These are phyloP conservation scores for Micromesistius poutassou DNA, from an alignment of 2,797 vertebrate species.

Conservation along the genomic window DNA sequence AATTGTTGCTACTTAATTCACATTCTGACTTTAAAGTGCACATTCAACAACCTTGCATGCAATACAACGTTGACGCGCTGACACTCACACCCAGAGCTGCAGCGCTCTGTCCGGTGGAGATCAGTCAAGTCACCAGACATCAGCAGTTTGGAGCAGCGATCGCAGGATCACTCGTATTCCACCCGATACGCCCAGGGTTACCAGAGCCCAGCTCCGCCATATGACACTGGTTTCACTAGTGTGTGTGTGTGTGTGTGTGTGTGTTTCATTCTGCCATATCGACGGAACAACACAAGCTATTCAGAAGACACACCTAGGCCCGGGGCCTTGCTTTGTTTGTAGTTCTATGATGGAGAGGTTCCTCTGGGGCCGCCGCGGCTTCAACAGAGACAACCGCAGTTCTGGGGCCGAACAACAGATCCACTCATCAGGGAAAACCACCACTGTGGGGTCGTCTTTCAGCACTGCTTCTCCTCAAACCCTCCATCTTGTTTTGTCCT, in stretches of 20 bases:
- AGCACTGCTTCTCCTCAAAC: background rate
- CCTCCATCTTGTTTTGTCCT: background rate
- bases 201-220: background rate
- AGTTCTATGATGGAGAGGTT: conserved; percentile 34
- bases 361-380: conserved; percentile 19
- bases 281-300: conserved; percentile 53
- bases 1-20: background rate
- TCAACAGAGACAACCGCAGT: background rate
- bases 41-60: background rate
- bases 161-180: background rate
- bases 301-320: conserved; percentile 56
- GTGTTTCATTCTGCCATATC: conserved; percentile 31
- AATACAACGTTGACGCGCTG: background rate
- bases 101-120: background rate
- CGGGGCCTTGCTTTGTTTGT: conserved; percentile 50
- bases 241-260: background rate
- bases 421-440: background rate
- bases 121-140: background rate
- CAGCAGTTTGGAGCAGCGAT: background rate
- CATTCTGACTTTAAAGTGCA: background rate
- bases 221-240: background rate
- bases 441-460: background rate
- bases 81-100: background rate
- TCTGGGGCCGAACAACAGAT: background rate
- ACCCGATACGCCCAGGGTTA: background rate